phyloP scores from a whole-genome alignment of 2,888 invertebrate genomes.

The Drosophila stalkeri region DNA sequence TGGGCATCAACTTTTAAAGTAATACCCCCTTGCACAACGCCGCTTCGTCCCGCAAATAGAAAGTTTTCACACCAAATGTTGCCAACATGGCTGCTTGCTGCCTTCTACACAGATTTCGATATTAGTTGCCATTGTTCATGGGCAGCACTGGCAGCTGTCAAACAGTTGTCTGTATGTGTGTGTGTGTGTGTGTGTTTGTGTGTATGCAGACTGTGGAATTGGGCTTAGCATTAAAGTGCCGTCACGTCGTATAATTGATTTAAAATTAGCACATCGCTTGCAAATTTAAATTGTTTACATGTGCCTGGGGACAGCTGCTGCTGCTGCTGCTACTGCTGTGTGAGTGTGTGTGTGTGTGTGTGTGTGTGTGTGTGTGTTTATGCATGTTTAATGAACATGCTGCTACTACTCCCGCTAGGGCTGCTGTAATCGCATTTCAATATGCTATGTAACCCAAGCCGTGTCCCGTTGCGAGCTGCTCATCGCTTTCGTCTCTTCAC shows the following conservation, averaged over 20 bases:
- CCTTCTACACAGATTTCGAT: constrained; percentile 67
- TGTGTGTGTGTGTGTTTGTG: constrained; percentile 3
- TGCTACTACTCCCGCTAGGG: constrained; percentile 56
- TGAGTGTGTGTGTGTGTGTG: constrained; percentile 41
- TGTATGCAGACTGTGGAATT: constrained; percentile 28
- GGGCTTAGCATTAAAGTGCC: constrained; percentile 61
- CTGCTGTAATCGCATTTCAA: constrained; percentile 77
- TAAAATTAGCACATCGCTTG: constrained; percentile 77
- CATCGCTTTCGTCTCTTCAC: constrained; percentile 8
- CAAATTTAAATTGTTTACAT: constrained; percentile 79
- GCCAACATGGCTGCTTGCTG: constrained; percentile 58
- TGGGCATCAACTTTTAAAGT: constrained; percentile 67
- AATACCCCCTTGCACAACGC: constrained; percentile 27
- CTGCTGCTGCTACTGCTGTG: constrained; percentile 9
- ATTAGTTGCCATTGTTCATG: constrained; percentile 64
- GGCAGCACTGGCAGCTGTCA: constrained; percentile 57
- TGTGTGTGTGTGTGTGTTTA: constrained; percentile 61
- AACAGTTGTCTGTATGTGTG: not conserved
- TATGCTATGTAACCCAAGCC: constrained; percentile 65
- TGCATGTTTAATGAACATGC: constrained; percentile 78
- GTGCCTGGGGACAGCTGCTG: constrained; percentile 71
- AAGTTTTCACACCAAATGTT: constrained; percentile 76
- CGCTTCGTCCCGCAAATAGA: constrained; percentile 37
- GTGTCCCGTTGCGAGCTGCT: constrained; percentile 47
- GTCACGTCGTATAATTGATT: constrained; percentile 76